Conservation (phyloP, 1,140 invertebrate genomes). For the Listronotus bonariensis region DNA sequence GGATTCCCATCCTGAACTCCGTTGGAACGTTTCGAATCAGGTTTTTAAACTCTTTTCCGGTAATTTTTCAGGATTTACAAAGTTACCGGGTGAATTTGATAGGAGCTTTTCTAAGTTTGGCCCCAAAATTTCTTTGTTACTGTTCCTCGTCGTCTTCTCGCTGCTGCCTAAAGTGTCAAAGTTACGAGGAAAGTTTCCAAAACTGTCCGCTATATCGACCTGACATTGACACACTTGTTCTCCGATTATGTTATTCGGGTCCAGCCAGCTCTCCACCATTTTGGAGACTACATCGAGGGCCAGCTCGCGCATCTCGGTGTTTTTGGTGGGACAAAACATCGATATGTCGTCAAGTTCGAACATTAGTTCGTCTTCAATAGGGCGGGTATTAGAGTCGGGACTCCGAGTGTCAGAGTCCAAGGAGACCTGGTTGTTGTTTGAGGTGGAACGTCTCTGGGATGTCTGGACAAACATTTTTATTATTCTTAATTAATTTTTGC, state of each 20-base stretch:
- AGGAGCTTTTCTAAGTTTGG: no score
- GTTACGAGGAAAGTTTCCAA: background rate
- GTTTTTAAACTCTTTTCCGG: background rate
- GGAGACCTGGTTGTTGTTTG: background rate
- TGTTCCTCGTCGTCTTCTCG: background rate
- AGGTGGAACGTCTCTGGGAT: conserved; percentile 17
- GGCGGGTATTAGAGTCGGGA: background rate
- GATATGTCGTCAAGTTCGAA: conserved; percentile 60
- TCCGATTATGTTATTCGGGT: conserved; percentile 52
- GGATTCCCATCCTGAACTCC: background rate
- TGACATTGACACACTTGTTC: conserved; percentile 41
- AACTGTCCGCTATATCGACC: conserved; percentile 6
- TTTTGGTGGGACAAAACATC: conserved; percentile 60
- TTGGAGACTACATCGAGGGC: conserved; percentile 61
- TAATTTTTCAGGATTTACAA: background rate
- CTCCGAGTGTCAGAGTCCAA: background rate
- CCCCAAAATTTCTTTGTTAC: background rate
- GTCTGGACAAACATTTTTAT: conserved; percentile 26
- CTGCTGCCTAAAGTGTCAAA: background rate
- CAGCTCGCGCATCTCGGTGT: conserved; percentile 60
- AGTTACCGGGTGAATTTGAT: no score
- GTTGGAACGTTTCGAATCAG: background rate
- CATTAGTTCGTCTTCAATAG: conserved; percentile 44
- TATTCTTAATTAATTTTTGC: background rate
- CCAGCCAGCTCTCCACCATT: conserved; percentile 63